Conservation (phyloP, 2,797 vertebrate species). For the Lacerta viridis region DNA sequence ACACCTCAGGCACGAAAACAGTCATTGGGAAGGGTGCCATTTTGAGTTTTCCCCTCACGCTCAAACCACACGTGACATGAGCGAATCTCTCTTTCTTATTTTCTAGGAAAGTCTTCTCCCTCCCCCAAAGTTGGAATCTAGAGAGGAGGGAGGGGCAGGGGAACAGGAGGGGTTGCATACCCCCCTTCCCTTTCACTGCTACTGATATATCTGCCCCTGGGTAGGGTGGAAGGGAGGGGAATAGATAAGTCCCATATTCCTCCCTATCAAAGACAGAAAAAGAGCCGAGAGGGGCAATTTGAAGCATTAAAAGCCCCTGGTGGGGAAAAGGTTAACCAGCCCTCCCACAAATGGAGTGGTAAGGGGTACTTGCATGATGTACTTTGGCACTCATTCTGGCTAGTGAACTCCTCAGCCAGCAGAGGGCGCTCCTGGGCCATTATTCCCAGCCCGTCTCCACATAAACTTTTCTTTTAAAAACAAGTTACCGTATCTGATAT, state of each 20-base stretch:
- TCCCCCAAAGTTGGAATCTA: too few species aligned
- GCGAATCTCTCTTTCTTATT: too few species aligned
- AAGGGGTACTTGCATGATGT: background rate
- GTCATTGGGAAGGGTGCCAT: background rate
- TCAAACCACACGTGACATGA: background rate
- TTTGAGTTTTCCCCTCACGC: background rate
- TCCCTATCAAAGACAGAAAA: background rate
- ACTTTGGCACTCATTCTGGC: background rate
- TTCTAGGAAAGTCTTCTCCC: too few species aligned
- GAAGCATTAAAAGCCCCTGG: background rate
- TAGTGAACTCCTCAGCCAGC: background rate
- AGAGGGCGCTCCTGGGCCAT: slow-evolving; percentile 7
- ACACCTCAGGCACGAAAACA: too few species aligned
- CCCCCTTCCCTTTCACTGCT: background rate
- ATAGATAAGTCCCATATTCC: too few species aligned
- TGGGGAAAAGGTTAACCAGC: background rate
- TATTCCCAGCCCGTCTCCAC: background rate
- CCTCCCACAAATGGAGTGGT: background rate
- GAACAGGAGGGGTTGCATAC: background rate
- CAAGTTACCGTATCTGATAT: background rate
- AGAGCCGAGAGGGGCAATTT: background rate
- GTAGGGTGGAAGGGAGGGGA: background rate
- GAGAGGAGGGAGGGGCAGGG: background rate
- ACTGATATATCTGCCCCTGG: background rate
- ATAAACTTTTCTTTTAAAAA: background rate